Percentiles rank a stretch among this genome's conserved stretches.
These are phyloP conservation scores for Empidonax alnorum DNA, from an alignment of 2,113 vertebrate species.

Conservation along the genomic window DNA sequence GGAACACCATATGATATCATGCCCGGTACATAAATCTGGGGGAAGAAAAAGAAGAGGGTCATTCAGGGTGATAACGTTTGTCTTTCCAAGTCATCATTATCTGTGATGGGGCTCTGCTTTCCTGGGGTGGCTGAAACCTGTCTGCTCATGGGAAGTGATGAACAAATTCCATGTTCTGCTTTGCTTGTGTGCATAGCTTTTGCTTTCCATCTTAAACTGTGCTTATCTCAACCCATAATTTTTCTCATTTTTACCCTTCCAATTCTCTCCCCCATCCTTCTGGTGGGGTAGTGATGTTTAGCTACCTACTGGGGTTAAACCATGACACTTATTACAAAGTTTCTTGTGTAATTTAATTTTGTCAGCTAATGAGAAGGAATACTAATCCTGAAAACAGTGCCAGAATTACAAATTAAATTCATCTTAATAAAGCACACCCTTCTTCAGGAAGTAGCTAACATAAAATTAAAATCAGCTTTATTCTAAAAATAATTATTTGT, in stretches of 20 bases:
- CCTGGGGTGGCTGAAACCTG: background rate
- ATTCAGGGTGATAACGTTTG: background rate
- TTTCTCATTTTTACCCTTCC: background rate
- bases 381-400: background rate
- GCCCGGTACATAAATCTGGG: background rate
- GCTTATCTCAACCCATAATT: background rate
- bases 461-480: background rate
- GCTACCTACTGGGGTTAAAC: background rate
- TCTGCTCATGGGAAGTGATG: background rate
- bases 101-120: background rate
- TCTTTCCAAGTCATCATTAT: background rate
- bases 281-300: rapidly evolving
- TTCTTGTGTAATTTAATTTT: background rate
- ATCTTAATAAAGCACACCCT: background rate
- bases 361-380: background rate
- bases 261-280: background rate
- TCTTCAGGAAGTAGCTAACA: background rate
- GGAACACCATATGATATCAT: too few relatives aligned
- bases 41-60: background rate
- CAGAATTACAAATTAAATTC: background rate
- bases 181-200: background rate
- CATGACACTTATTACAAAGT: background rate
- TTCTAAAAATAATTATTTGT: background rate
- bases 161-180: background rate
- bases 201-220: background rate